Evolutionary conservation across 2,113 vertebrate genomes (phyloP).

Genomic region (Dicrurus megarhynchus): DNA sequence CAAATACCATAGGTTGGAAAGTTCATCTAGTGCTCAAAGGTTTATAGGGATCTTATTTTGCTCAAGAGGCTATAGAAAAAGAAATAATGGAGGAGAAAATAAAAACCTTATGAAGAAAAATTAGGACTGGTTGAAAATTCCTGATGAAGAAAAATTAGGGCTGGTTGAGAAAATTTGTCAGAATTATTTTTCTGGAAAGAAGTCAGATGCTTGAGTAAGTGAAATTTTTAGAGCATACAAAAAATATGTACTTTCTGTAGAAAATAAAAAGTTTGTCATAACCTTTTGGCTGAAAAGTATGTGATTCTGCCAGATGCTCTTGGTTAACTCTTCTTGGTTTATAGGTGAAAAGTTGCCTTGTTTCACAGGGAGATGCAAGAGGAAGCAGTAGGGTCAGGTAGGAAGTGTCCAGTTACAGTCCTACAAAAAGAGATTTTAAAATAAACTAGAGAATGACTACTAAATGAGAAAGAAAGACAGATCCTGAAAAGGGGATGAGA

Average conservation of each 20-base stretch:
- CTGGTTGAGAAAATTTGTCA: neutral
- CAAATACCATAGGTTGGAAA: slow-evolving; percentile 21
- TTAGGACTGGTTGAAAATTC: neutral
- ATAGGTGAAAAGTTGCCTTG: neutral
- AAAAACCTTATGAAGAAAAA: neutral
- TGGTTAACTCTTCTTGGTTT: neutral
- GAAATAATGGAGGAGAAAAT: neutral
- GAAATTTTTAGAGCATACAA: neutral
- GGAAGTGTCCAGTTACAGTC: neutral
- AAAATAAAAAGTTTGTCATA: neutral
- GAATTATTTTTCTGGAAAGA: neutral
- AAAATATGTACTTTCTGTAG: neutral
- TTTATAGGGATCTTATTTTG: slow-evolving; percentile 7
- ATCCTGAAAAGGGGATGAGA: neutral
- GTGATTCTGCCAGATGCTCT: neutral
- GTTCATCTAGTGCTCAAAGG: neutral
- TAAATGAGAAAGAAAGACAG: neutral
- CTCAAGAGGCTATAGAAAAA: neutral
- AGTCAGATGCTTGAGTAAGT: neutral
- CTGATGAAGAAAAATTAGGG: neutral
- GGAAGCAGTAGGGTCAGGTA: neutral
- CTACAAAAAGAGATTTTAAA: neutral
- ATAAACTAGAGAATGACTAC: neutral
- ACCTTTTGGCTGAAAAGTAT: neutral
- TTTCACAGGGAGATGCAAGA: neutral